These are phyloP conservation scores for Meghimatium bilineatum DNA, from an alignment of 2,888 invertebrate species.

Conservation along the genomic window DNA sequence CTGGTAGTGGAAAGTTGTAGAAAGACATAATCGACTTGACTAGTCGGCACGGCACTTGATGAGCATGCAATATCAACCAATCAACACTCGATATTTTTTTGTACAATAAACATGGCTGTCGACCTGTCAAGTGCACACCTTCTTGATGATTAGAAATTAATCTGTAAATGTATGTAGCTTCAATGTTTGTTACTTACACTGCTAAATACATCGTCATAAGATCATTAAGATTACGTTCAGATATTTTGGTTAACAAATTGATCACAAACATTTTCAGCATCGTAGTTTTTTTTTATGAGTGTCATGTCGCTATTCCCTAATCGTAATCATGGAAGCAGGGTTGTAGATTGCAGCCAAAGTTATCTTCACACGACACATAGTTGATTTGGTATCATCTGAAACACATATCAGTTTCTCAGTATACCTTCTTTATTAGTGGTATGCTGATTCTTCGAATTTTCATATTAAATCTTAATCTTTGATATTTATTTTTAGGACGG, in stretches of 20 bases:
- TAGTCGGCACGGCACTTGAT: constrained; percentile 1
- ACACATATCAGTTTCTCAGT: too few species aligned
- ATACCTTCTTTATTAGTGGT: too few species aligned
- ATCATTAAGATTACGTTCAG: background rate
- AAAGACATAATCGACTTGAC: background rate
- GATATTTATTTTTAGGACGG: too few species aligned
- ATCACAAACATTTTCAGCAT: background rate
- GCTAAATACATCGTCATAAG: background rate
- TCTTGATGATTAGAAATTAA: background rate
- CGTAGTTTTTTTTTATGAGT: background rate
- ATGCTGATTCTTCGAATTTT: too few species aligned
- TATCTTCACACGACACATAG: too few species aligned
- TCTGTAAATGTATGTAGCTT: background rate
- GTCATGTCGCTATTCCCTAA: background rate
- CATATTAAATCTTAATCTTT: too few species aligned
- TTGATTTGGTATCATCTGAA: too few species aligned
- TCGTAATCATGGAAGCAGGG: too few species aligned
- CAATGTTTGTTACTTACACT: background rate
- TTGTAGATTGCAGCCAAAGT: too few species aligned
- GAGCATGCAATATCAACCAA: background rate
- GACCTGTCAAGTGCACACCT: constrained; percentile 3
- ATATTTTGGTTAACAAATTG: background rate
- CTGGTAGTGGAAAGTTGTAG: background rate
- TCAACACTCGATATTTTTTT: background rate
- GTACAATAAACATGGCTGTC: constrained; percentile 19